Conservation (phyloP, 2,113 vertebrate species). For the Trogon melanurus region DNA sequence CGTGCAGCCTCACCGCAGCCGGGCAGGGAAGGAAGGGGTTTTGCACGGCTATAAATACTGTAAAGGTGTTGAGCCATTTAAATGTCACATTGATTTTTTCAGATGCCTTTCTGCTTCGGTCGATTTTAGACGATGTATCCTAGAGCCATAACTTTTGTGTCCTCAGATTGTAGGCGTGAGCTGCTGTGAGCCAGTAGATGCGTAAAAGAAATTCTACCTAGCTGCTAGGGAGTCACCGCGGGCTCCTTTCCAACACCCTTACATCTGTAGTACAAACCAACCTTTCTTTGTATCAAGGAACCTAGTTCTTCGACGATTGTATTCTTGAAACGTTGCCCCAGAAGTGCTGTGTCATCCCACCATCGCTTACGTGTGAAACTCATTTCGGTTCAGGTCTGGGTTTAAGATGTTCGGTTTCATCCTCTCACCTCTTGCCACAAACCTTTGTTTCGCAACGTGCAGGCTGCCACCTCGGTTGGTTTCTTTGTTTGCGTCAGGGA, state of each 20-base stretch:
- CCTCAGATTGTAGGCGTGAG: slow-evolving; percentile 61
- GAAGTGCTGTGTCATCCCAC: slow-evolving; percentile 27
- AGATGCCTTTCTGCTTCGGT: slow-evolving; percentile 72
- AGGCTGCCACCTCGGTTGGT: neutral
- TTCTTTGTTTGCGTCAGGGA: too few relatives aligned
- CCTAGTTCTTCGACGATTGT: neutral
- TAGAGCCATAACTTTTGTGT: slow-evolving; percentile 71
- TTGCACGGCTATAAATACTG: neutral
- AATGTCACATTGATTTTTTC: neutral
- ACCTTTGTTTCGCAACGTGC: neutral
- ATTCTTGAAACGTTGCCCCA: slow-evolving; percentile 18
- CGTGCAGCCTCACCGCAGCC: neutral
- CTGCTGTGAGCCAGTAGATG: slow-evolving; percentile 71
- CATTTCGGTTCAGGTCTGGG: neutral
- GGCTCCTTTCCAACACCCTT: slow-evolving; percentile 10
- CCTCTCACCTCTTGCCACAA: neutral
- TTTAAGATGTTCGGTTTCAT: neutral
- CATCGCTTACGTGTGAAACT: neutral
- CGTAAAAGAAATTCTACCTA: neutral
- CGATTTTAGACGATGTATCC: slow-evolving; percentile 38
- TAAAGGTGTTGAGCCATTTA: slow-evolving; percentile 44
- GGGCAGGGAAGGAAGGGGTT: neutral
- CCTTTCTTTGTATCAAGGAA: slow-evolving; percentile 61
- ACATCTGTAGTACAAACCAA: slow-evolving; percentile 28
- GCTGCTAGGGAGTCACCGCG: neutral